A percentile compares a stretch with the other conserved stretches of the same genome.
These are phyloP conservation scores for Tenebrio molitor DNA, from an alignment of 1,140 invertebrate genomes.

Conservation along the genomic window DNA sequence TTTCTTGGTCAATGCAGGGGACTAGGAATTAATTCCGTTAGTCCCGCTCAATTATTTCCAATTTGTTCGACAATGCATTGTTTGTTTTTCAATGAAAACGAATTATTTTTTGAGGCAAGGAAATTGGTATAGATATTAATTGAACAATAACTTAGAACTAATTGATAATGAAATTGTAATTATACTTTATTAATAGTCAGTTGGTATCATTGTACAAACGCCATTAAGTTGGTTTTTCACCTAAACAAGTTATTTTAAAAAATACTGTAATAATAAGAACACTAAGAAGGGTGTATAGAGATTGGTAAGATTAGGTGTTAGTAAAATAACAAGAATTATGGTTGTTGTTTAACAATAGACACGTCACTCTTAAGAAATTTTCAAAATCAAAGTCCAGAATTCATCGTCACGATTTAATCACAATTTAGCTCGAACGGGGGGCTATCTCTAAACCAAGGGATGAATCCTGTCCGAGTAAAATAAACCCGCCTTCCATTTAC, in stretches of 20 bases:
- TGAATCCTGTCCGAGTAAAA: constrained; percentile 40
- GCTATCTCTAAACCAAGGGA: constrained; percentile 41
- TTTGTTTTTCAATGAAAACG: not conserved
- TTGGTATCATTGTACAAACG: constrained; percentile 41
- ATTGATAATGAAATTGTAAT: constrained; percentile 13
- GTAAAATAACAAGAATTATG: constrained; percentile 17
- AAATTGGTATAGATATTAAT: constrained; percentile 32
- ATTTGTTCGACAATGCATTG: constrained; percentile 30
- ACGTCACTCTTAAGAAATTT: constrained; percentile 25
- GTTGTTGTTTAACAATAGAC: constrained; percentile 5
- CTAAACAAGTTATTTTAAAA: constrained; percentile 33
- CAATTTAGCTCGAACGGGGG: constrained; percentile 13
- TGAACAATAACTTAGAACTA: constrained; percentile 30
- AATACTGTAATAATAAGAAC: constrained; percentile 23
- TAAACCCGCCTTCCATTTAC: constrained; percentile 36
- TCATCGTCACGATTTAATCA: constrained; percentile 18
- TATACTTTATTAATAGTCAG: constrained; percentile 35
- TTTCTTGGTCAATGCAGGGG: constrained; percentile 37
- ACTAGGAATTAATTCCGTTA: constrained; percentile 1
- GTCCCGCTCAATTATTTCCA: constrained; percentile 11
- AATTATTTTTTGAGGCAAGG: constrained; percentile 21
- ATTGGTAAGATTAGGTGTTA: constrained; percentile 21
- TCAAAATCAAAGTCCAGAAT: constrained; percentile 19
- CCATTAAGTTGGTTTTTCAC: constrained; percentile 13
- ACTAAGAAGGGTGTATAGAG: constrained; percentile 33